Evolutionary conservation across 2,797 vertebrate genomes (phyloP).

Genomic region (Philypnodon macrostomus): DNA sequence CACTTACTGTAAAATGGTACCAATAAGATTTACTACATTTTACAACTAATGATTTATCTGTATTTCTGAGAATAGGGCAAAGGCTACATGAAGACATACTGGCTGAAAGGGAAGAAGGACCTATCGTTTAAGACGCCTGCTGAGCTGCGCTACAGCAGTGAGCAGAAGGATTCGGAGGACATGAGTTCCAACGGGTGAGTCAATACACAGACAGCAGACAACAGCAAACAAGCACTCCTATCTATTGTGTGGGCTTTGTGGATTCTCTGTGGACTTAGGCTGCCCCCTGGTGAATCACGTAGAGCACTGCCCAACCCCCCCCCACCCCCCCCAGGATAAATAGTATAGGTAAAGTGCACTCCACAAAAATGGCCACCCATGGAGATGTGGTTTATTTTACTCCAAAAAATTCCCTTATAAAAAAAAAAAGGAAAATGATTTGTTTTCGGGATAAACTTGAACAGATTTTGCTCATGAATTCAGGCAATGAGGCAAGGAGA

Average conservation of each 20-base stretch:
- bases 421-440: no score
- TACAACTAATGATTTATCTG: background rate
- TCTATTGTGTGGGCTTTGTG: slow-evolving; percentile 8
- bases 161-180: slow-evolving; percentile 73
- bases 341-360: no score
- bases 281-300: slow-evolving; percentile 30
- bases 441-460: no score
- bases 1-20: no score
- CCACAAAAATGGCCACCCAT: no score
- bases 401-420: no score
- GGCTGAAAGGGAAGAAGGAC: slow-evolving; percentile 79
- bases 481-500: no score
- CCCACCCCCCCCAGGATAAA: no score
- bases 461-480: no score
- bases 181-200: slow-evolving; percentile 73
- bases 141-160: slow-evolving; percentile 72
- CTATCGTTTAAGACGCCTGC: slow-evolving; percentile 75
- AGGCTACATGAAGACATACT: slow-evolving; percentile 81
- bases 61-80: slow-evolving; percentile 52
- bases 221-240: slow-evolving; percentile 2
- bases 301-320: slow-evolving; percentile 19
- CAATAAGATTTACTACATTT: no score
- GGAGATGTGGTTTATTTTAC: no score
- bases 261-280: slow-evolving; percentile 16
- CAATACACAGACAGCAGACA: slow-evolving; percentile 12